phyloP scores from a whole-genome alignment of 2,797 vertebrate species.

The Cheirogaleus major region DNA sequence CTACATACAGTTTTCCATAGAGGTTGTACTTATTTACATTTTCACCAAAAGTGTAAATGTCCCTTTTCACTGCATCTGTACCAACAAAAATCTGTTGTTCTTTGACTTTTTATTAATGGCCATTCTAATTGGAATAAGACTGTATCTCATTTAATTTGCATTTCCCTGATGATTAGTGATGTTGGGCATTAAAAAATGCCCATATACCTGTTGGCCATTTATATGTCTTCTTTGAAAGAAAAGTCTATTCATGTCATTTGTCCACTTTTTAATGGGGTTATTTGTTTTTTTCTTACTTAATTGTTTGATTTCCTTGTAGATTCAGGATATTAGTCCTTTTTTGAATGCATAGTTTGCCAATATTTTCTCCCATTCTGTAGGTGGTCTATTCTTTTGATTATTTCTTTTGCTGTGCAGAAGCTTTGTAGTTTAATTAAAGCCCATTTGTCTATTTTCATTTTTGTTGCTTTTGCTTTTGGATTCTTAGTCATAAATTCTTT shows the following conservation, averaged over 20 bases:
- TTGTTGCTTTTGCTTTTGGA: background rate
- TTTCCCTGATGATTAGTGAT: background rate
- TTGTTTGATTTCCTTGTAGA: background rate
- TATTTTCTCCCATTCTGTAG: background rate
- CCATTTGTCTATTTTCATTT: background rate
- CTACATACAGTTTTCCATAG: background rate
- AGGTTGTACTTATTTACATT: background rate
- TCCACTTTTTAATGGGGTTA: background rate
- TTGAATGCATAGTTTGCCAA: background rate
- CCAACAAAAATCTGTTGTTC: background rate
- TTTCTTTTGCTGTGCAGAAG: background rate
- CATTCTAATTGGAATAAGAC: background rate
- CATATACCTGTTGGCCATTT: no score
- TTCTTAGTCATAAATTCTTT: background rate
- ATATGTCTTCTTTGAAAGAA: background rate
- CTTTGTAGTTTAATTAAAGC: background rate
- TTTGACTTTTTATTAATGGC: background rate
- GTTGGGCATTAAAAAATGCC: background rate
- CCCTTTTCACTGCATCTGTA: background rate
- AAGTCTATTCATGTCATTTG: background rate
- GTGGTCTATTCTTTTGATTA: background rate
- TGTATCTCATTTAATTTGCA: background rate
- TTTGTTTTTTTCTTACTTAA: background rate
- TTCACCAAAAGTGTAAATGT: background rate
- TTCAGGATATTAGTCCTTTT: background rate